Evolutionary conservation across 2,797 vertebrate species (phyloP), one percentile per base, ranked within the genome.

Genomic region (Loriculus beryllinus): DNA sequence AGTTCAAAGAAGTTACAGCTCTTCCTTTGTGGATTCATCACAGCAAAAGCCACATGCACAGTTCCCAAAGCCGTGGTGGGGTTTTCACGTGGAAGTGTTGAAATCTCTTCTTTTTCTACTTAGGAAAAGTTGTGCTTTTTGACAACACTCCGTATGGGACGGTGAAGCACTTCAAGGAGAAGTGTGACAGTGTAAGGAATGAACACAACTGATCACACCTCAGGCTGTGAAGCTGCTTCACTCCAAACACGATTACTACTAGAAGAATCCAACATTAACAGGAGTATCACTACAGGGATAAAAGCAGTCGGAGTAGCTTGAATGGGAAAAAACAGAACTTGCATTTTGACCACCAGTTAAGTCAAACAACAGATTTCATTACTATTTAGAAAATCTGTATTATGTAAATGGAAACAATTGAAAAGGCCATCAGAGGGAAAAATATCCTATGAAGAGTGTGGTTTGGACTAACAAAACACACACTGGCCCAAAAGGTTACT

Each of bases 1-100:
- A 93, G 52, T 93, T 95, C 78, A 95, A 96, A 95, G 92, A 31
- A 70, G 49, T 43, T 89, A 80, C 81, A 93, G 64, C n/a, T 95
- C 77, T 70, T 84, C 70, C 83, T 79, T 80, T 85, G 75, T 78
- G 83, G 86, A 1, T 12, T 86, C 81, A 93, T 76, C 88, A 86
- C 35, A 86, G 84, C 7, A 74, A 63, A 90, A 79, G 72, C 56
- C 56, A 92, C 48, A 70, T 0, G 4, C 71, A 56, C 47, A 31
- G 86, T 9, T 95, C 93, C 93, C 92, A 92, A 67, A 86, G 88
- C 88, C 86, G 86, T 82, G 51, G 75, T 64, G 82, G 59, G 67
- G 77, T 43, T 91, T 96, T 93, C 87, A 82, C 62, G 1, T 49
- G 65, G 57, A 94, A 82, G 5, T 54, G 52, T 18, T 71, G 81